Evolutionary conservation across 2,113 vertebrate genomes (phyloP).

Genomic region (Tachycineta bicolor): DNA sequence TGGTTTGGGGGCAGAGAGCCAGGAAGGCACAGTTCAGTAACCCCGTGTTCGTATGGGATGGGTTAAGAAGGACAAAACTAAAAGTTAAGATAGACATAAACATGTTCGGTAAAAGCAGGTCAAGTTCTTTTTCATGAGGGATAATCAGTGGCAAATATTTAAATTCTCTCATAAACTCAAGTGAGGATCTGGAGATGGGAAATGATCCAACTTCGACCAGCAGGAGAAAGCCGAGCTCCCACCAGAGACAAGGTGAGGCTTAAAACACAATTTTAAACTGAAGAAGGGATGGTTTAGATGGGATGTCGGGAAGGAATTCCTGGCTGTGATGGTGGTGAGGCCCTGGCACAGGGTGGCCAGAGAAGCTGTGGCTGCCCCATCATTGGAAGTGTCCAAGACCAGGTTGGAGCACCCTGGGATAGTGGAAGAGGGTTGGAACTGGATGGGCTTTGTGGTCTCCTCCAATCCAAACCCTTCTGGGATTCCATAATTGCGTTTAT

Average conservation of each 20-base stretch:
- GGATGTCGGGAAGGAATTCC: background rate
- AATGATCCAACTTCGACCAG: background rate
- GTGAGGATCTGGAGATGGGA: background rate
- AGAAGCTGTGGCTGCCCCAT: background rate
- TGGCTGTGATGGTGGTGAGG: background rate
- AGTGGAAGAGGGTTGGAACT: background rate
- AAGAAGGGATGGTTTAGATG: background rate
- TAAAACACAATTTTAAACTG: background rate
- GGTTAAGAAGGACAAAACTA: background rate
- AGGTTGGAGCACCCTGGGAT: background rate
- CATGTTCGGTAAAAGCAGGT: background rate
- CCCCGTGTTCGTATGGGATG: background rate
- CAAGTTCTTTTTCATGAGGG: background rate
- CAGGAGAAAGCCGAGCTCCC: background rate
- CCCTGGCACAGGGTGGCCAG: background rate
- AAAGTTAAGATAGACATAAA: background rate
- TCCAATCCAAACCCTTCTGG: background rate
- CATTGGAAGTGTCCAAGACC: background rate
- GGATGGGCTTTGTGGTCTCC: background rate
- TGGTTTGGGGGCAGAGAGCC: constrained; percentile 19
- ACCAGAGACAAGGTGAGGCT: background rate
- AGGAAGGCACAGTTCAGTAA: constrained; percentile 51
- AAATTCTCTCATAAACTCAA: constrained; percentile 14
- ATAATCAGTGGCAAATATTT: background rate
- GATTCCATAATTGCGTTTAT: accelerated